These are phyloP conservation scores for Nematostella vectensis DNA, from an alignment of 92 coral and sea anemone genomes.

Conservation along the genomic window DNA sequence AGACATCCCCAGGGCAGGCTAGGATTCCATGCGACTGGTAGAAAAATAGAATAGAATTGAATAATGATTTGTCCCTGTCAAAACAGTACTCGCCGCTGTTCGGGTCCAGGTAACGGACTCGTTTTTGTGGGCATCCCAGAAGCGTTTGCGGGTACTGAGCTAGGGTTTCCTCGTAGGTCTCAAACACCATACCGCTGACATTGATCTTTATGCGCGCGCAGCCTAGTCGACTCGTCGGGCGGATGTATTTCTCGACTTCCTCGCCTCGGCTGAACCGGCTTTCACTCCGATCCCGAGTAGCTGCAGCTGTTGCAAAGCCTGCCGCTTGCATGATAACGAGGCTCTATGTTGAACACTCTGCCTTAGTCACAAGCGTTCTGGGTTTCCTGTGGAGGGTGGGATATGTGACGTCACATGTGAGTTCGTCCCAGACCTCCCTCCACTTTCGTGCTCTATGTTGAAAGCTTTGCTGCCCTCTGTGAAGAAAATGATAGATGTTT, in stretches of 20 bases:
- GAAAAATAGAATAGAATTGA: conserved; percentile 83
- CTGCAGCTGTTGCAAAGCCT: not conserved
- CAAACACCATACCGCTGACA: conserved; percentile 81
- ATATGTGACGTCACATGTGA: too few species aligned
- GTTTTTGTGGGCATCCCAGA: conserved; percentile 66
- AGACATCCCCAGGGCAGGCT: conserved; percentile 83
- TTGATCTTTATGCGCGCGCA: conserved; percentile 63
- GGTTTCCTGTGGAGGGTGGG: too few species aligned
- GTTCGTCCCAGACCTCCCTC: too few species aligned
- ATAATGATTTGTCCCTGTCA: conserved; percentile 77
- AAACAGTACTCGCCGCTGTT: conserved; percentile 69
- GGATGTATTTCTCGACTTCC: not conserved
- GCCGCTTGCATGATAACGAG: conserved; percentile 8
- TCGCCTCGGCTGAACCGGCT: conserved; percentile 2
- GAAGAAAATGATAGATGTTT: too few species aligned
- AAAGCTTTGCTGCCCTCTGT: too few species aligned
- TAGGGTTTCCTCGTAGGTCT: conserved; percentile 82
- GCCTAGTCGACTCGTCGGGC: conserved; percentile 11
- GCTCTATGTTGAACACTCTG: too few species aligned
- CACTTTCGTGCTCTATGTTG: too few species aligned
- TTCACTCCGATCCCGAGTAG: not conserved
- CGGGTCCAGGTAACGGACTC: conserved; percentile 59
- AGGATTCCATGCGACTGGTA: conserved; percentile 91
- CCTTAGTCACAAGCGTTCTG: too few species aligned
- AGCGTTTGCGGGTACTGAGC: conserved; percentile 90